Percentiles rank a stretch among this genome's conserved stretches.
Evolutionary conservation across 2,888 invertebrate genomes (phyloP).

Genomic region (Linhomoeus sp.): DNA sequence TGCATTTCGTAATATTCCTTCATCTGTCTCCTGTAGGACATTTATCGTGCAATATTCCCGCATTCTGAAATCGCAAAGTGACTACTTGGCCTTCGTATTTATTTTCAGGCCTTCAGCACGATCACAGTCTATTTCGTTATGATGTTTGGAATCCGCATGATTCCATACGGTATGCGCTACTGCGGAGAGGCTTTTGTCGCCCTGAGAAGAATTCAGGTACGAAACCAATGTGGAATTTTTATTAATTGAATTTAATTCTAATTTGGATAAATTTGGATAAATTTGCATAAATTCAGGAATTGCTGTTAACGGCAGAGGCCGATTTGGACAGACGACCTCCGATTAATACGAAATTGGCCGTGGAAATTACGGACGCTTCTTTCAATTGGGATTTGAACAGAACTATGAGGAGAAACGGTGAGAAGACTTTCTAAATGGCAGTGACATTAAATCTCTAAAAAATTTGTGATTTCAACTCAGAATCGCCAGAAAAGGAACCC

Average conservation of each 20-base stretch:
- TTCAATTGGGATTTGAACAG: constrained; percentile 37
- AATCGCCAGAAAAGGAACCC: no score
- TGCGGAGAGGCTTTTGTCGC: constrained; percentile 28
- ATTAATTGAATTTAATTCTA: no score
- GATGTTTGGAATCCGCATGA: constrained; percentile 32
- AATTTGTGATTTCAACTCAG: no score
- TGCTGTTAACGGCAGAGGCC: constrained; percentile 34
- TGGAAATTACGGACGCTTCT: constrained; percentile 35
- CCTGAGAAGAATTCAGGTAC: constrained; percentile 27
- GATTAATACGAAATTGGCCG: constrained; percentile 33
- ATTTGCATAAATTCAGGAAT: constrained; percentile 20
- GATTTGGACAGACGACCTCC: constrained; percentile 31
- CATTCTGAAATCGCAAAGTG: no score
- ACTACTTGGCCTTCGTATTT: no score
- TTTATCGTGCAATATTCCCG: no score
- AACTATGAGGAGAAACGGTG: no score
- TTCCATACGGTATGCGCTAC: constrained; percentile 28
- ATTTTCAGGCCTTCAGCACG: constrained; percentile 33
- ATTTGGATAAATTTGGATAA: background rate
- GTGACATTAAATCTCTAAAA: no score
- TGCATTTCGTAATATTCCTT: background rate
- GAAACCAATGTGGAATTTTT: background rate
- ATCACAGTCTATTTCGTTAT: constrained; percentile 33
- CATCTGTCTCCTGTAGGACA: no score
- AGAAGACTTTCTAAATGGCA: no score